Evolutionary conservation across 2,888 invertebrate species (phyloP), one percentile per base, ranked within the genome.

Genomic region (Ophion obscuratus): DNA sequence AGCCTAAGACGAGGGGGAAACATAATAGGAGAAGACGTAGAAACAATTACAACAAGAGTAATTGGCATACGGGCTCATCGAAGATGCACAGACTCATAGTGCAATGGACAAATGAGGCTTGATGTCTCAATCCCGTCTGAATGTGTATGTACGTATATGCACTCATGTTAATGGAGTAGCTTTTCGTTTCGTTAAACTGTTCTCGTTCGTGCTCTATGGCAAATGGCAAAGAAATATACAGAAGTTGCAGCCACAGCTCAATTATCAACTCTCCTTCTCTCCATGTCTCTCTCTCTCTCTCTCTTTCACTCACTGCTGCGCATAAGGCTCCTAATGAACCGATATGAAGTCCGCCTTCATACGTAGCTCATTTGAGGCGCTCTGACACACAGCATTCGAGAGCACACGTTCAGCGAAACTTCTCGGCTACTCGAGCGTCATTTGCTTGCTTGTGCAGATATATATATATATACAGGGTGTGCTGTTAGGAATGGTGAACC

Each of bases 341-440:
- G 79, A 85, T 83, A 85, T 85, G 83, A 85, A 85, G 79, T 83
- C 82, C 83, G 73, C 82, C 85, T 83, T 71, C 74, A 57, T 78
- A 77, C 44, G 47, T 40, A 57, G 76, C 80, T 85, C 85, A 83
- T 85, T 85, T 20, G 75, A 83, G 67, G 73, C 40, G 14, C 36
- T 75, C 76, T 76, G 79, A 64, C 53, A 44, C 75, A 66, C 80
- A 80, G 59, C 27, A 76, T 79, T 70, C 70, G 57, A 85, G 47
- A 47, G 66, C 57, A 71, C 68, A 71, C 68, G 47, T 47, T 74
- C 40, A 47, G n/a, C 47, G n/a, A 71, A 61, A 59, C 73, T 40
- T 78, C 78, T 66, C 81, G 66, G 81, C 36, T 57, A 68, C 74
- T 81, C 67, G 36, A 44, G 67, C 67, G 7, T 40, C 40, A 9